These are phyloP conservation scores for Xanthia icteritia DNA, from an alignment of 2,888 invertebrate species.

Conservation along the genomic window DNA sequence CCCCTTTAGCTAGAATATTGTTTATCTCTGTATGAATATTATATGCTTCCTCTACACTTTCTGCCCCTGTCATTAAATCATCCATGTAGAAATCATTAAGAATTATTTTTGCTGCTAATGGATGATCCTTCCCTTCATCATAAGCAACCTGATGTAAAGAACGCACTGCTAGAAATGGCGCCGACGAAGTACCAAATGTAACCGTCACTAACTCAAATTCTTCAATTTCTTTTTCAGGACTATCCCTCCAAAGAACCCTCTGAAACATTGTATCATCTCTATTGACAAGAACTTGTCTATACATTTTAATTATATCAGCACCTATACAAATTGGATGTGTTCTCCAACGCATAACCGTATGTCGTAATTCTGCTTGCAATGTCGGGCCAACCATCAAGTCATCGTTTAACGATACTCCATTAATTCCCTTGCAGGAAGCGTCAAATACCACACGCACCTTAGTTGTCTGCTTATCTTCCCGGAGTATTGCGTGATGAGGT, in stretches of 20 bases:
- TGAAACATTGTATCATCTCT: too few relatives aligned
- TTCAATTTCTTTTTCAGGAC: not conserved
- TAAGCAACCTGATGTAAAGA: not conserved
- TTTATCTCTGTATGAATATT: not conserved
- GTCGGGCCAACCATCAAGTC: too few relatives aligned
- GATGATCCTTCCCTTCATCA: not conserved
- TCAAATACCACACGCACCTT: too few relatives aligned
- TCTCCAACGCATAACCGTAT: too few relatives aligned
- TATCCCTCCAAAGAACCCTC: not conserved
- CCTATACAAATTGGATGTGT: too few relatives aligned
- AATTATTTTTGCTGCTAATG: not conserved
- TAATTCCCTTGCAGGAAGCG: too few relatives aligned
- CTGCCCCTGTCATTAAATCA: not conserved
- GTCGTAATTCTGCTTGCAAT: too few relatives aligned
- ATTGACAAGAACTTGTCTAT: too few relatives aligned
- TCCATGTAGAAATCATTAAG: not conserved
- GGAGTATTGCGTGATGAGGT: too few relatives aligned
- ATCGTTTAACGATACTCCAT: too few relatives aligned
- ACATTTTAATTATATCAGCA: too few relatives aligned
- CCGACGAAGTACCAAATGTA: not conserved
- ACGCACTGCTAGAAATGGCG: not conserved
- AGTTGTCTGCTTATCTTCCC: too few relatives aligned
- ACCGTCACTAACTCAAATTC: not conserved
- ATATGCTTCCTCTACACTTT: not conserved
- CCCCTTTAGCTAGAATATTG: slow-evolving; percentile 7